Evolutionary conservation across 1,140 invertebrate species (phyloP).

Genomic region (Melipona quadrifasciata): DNA sequence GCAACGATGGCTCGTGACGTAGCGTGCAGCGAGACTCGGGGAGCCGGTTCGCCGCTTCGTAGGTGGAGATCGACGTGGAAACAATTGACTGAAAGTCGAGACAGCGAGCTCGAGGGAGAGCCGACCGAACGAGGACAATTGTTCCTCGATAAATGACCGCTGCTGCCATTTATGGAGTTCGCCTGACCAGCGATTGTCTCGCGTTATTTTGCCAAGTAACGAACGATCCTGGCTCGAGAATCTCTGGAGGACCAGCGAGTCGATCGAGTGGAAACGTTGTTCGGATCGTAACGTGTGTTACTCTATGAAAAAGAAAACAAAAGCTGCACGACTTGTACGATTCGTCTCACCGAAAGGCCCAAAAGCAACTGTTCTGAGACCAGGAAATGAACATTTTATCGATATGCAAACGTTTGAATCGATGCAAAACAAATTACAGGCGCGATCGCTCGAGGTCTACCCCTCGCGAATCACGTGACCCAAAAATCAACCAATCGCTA

Average conservation of each 20-base stretch:
- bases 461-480: no score
- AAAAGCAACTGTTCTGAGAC: no score
- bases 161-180: conserved; percentile 63
- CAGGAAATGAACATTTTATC: no score
- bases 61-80: conserved; percentile 46
- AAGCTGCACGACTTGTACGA: no score
- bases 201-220: conserved; percentile 36
- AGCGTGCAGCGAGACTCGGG: not conserved
- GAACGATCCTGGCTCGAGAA: not conserved
- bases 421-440: no score
- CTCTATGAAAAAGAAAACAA: not conserved
- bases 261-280: not conserved
- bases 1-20: not conserved
- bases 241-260: not conserved
- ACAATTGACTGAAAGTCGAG: conserved; percentile 41
- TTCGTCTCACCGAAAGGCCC: no score
- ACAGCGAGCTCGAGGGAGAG: not conserved
- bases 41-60: conserved; percentile 19
- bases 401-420: no score
- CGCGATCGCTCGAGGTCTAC: no score
- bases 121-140: conserved; percentile 43
- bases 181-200: conserved; percentile 34
- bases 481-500: no score
- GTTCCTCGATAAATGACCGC: conserved; percentile 43
- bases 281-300: not conserved